These are phyloP conservation scores for Drosophila atripex DNA, from an alignment of 2,888 invertebrate genomes.

Conservation along the genomic window DNA sequence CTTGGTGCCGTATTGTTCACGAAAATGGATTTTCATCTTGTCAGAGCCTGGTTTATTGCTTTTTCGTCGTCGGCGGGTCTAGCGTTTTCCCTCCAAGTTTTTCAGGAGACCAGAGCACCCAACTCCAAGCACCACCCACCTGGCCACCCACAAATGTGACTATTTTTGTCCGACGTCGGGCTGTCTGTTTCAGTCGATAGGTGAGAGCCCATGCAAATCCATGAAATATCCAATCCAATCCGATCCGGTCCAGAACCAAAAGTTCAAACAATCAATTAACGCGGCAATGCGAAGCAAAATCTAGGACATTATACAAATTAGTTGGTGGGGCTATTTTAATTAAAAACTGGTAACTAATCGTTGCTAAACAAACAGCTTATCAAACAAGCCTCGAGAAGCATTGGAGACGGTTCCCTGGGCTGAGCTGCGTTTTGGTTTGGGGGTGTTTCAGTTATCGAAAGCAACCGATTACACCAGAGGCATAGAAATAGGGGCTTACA, in stretches of 20 bases:
- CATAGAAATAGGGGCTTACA: background rate
- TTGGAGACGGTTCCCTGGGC: constrained; percentile 4
- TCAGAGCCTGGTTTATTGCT: constrained; percentile 26
- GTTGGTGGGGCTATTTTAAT: constrained; percentile 12
- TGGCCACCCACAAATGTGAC: constrained; percentile 23
- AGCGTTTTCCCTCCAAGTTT: constrained; percentile 27
- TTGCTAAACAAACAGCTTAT: constrained; percentile 27
- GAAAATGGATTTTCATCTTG: constrained; percentile 84
- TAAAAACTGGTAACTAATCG: constrained; percentile 29
- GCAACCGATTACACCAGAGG: background rate
- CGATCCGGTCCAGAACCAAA: constrained; percentile 13
- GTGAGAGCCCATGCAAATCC: constrained; percentile 19
- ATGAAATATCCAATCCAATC: constrained; percentile 9
- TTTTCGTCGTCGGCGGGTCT: constrained; percentile 10
- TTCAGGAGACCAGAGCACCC: constrained; percentile 13
- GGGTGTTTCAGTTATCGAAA: constrained; percentile 6
- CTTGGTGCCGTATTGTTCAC: constrained; percentile 83
- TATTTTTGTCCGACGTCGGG: constrained; percentile 11
- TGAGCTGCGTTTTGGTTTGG: background rate
- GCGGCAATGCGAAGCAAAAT: constrained; percentile 12
- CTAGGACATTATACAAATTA: constrained; percentile 29
- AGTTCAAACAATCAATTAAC: constrained; percentile 19
- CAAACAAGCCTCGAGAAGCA: constrained; percentile 16
- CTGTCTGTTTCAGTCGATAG: constrained; percentile 7
- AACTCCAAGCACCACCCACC: constrained; percentile 30